A percentile compares a stretch with the other conserved stretches of the same genome.
Evolutionary conservation across 1,140 invertebrate species (phyloP).

Genomic region (Phocides pigmalion): DNA sequence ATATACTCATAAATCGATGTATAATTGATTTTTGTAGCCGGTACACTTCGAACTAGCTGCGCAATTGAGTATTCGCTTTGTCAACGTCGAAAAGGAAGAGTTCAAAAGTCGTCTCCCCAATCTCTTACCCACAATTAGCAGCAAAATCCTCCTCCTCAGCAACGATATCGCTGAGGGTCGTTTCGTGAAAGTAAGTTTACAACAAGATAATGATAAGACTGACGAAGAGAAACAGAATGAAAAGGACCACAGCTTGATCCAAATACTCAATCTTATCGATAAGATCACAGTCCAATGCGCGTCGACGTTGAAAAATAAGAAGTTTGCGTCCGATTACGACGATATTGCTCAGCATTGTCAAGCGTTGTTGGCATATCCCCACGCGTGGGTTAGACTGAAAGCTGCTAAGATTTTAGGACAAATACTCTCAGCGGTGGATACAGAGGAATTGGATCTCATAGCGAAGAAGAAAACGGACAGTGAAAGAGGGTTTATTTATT

Average conservation of each 20-base stretch:
- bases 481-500: conserved; percentile 86
- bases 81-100: conserved; percentile 87
- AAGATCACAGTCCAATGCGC: conserved; percentile 82
- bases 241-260: conserved; percentile 84
- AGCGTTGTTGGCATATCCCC: conserved; percentile 85
- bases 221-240: conserved; percentile 80
- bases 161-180: conserved; percentile 76
- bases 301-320: conserved; percentile 68
- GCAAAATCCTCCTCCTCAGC: conserved; percentile 66
- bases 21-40: conserved; percentile 60
- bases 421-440: conserved; percentile 87
- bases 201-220: conserved; percentile 57
- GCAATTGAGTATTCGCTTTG: conserved; percentile 88
- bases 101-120: conserved; percentile 86
- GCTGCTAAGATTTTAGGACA: conserved; percentile 90
- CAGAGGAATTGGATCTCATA: conserved; percentile 84
- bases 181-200: conserved; percentile 70
- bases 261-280: conserved; percentile 83
- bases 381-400: conserved; percentile 88
- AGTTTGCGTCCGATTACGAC: conserved; percentile 76
- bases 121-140: conserved; percentile 84
- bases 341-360: conserved; percentile 90
- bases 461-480: conserved; percentile 73
- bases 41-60: conserved; percentile 85
- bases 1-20: too few species aligned